Base-by-base conservation (phyloP, 2,888 invertebrate species). In the Aspidiotus rigidus region DNA sequence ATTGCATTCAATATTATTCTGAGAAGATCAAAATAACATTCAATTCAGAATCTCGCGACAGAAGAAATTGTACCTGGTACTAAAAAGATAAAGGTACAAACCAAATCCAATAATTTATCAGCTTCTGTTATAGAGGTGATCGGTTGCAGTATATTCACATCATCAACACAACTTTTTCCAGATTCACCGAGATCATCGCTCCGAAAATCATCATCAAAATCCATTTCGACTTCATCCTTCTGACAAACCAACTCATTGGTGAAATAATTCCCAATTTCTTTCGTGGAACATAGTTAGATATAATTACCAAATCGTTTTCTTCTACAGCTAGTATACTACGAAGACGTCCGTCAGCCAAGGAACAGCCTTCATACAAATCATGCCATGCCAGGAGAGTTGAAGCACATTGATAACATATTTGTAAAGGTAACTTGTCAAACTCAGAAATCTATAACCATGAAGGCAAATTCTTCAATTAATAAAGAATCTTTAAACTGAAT, bases 391-490 rank as follows among this genome's bases (percentile, higher is more conserved):
- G 76, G 61, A 88, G 76, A 0, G 84, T 84, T 71, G 82, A 82
- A 1, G 83, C 82, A 75, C 88, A 88, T 72, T 83, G 83, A 76
- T 82, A 83, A 78, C 88, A 88, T 72, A 86, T 78, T 73, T 83
- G 81, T 60, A 80, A 76, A 0, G 87, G 86, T 71, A 86, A 77
- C 11, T 75, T 76, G 74, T 87, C 86, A 0, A 74, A 74, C 71
- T 77, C 75, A 0, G 77, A 74, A n/a, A 85, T 79, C 84, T 85
- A 75, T 3, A 71, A 74, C 2, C 15, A 15, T 5, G 28, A 17
- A 6, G 3, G 28, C 1, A 13, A 42, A 10, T 70, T 41, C 1
- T 59, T 53, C 59, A 16, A 69, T 7, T 70, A 7, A 57, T 61
- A 11, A 28, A 2, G 13, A 28, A 28, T 13, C 16, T 62, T 42